Base-by-base conservation (phyloP, 30 jellyfish, hydroid and myxozoan genomes). In the Chrysaora quinquecirrha region DNA sequence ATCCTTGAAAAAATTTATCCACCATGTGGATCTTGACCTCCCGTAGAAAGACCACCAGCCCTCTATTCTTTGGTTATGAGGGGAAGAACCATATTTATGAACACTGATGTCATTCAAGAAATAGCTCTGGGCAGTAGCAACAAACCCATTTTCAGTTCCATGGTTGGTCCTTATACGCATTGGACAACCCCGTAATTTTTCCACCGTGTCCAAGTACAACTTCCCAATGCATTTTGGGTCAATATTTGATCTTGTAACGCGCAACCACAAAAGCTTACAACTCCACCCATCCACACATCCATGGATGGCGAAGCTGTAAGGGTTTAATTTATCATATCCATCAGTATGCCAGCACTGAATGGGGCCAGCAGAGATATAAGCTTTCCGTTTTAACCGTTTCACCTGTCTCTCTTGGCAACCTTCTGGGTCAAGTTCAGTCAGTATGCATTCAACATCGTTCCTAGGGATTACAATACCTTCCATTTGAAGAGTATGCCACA, bases 241-340 rank as follows among this genome's bases (percentile, higher is more conserved):
- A 65, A 74, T 85, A 65, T 85, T 85, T 30, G 74, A 71, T 43
- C 90, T 65, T 52, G 89, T 48, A 21, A 74, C 90, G 21, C 67
- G n/a, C 75, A 74, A 73, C 96, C 90, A 85, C 85, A 85, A 62
- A 34, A 85, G 68, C 58, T 75, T 74, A n/a, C 96, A 86, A 52
- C 90, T 71, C 74, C 77, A 85, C 6, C 96, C 96, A 85, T 85
- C 90, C 61, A 75, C 72, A 43, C 96, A 85, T 12, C 95, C 95
- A 60, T 84, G 95, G 14, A 84, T 75, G 84, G 85, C 90, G 34
- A 85, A 80, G 60, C 96, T 73, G 50, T 38, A 75, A 24, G 90
- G 85, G 68, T 85, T 85, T 49, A 74, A 48, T 56, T 85, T 85
- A 50, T 85, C 85, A 68, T 73, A 85, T 27, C 90, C 96, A 66